A percentile compares a stretch with the other conserved stretches of the same genome.
Evolutionary conservation across 2,888 invertebrate species (phyloP).

Genomic region (Monochamus alternatus): DNA sequence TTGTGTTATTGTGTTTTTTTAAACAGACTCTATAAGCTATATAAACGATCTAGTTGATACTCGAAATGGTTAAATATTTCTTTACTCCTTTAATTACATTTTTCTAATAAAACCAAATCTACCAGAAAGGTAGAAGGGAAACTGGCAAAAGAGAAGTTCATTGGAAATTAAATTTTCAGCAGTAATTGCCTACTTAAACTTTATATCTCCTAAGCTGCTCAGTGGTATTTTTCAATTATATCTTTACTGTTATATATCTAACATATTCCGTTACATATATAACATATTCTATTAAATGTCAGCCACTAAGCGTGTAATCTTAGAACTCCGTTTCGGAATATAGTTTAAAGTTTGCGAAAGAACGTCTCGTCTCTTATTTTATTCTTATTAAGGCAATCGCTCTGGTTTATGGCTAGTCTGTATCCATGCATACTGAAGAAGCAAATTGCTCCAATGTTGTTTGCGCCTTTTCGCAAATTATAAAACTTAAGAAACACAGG

Average conservation of each 20-base stretch:
- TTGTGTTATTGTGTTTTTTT: too few relatives aligned
- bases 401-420: constrained; percentile 56
- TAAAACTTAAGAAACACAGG: constrained; percentile 40
- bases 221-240: constrained; percentile 7
- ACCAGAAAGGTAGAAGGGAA: background rate
- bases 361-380: constrained; percentile 50
- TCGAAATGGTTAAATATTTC: too few relatives aligned
- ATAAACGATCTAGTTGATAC: too few relatives aligned
- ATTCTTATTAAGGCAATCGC: constrained; percentile 54
- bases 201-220: constrained; percentile 47
- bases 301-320: constrained; percentile 33
- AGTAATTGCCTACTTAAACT: background rate
- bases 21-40: too few relatives aligned
- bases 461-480: constrained; percentile 50
- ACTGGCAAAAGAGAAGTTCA: background rate
- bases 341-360: constrained; percentile 49
- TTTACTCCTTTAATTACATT: too few relatives aligned
- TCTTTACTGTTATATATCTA: constrained; percentile 7
- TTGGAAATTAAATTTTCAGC: constrained; percentile 2
- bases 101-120: too few relatives aligned
- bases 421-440: constrained; percentile 56
- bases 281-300: constrained; percentile 25
- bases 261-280: constrained; percentile 23
- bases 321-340: constrained; percentile 38
- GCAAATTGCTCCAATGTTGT: constrained; percentile 56